phyloP scores from a whole-genome alignment of 2,797 vertebrate species.

The Chelonia mydas region DNA sequence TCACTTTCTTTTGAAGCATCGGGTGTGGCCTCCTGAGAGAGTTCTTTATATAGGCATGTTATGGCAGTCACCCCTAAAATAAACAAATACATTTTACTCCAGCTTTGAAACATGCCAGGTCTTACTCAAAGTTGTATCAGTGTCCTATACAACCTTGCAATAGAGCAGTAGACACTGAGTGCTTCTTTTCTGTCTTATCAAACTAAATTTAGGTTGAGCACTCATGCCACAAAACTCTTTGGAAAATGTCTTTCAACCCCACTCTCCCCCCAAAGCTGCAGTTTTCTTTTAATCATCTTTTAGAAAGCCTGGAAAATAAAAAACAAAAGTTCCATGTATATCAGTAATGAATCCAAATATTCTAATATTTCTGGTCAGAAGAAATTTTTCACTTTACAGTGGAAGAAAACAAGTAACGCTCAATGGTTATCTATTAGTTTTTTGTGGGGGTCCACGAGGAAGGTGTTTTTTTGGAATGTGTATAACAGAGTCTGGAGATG shows the following conservation, averaged over 20 bases:
- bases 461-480: neutral
- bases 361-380: too few relatives aligned
- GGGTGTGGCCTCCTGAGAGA: neutral
- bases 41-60: neutral
- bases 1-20: neutral
- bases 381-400: too few relatives aligned
- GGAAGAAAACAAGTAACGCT: too few relatives aligned
- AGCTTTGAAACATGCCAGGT: neutral
- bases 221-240: neutral
- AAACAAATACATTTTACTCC: neutral
- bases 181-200: neutral
- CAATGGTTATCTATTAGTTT: too few relatives aligned
- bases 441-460: neutral
- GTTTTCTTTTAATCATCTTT: neutral
- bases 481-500: neutral
- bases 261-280: too few relatives aligned
- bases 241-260: neutral
- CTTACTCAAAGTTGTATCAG: neutral
- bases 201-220: neutral
- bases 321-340: too few relatives aligned
- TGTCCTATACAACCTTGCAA: neutral
- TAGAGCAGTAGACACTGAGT: neutral
- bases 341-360: too few relatives aligned
- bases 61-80: neutral
- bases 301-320: neutral